A percentile compares a stretch with the other conserved stretches of the same genome.
Evolutionary conservation across 2,113 vertebrate species (phyloP).

Genomic region (Andinoacara biseriatus): DNA sequence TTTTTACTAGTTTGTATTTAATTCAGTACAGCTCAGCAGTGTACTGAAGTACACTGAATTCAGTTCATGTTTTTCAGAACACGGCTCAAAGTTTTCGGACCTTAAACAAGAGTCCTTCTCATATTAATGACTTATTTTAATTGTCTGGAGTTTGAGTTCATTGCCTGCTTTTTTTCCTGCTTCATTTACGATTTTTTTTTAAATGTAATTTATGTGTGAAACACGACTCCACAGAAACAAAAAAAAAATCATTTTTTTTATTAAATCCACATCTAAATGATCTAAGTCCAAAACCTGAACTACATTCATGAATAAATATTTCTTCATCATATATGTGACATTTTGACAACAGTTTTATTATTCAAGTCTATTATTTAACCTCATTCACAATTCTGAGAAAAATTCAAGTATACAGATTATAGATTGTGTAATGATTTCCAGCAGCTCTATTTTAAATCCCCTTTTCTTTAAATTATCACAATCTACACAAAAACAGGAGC

Average conservation of each 20-base stretch:
- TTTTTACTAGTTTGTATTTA: constrained; percentile 1
- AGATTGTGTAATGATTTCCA: background rate
- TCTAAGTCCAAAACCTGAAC: background rate
- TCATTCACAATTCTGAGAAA: background rate
- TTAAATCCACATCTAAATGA: constrained; percentile 18
- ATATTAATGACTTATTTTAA: background rate
- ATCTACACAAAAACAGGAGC: background rate
- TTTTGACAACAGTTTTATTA: background rate
- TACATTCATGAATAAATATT: background rate
- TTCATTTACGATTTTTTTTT: background rate
- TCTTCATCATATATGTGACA: constrained; percentile 4
- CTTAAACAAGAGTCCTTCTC: background rate
- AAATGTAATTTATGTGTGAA: background rate
- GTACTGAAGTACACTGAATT: background rate
- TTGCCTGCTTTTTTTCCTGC: background rate
- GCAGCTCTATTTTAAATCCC: background rate
- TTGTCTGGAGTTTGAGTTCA: background rate
- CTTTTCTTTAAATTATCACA: background rate
- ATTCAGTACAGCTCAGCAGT: background rate
- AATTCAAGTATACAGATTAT: background rate
- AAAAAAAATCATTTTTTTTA: constrained; percentile 3
- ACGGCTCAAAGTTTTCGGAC: fast-evolving
- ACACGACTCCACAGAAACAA: background rate
- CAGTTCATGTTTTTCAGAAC: no score
- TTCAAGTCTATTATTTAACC: constrained; percentile 15